These are phyloP conservation scores for Tragelaphus buxtoni DNA, from an alignment of 2,113 vertebrate genomes.

Conservation along the genomic window DNA sequence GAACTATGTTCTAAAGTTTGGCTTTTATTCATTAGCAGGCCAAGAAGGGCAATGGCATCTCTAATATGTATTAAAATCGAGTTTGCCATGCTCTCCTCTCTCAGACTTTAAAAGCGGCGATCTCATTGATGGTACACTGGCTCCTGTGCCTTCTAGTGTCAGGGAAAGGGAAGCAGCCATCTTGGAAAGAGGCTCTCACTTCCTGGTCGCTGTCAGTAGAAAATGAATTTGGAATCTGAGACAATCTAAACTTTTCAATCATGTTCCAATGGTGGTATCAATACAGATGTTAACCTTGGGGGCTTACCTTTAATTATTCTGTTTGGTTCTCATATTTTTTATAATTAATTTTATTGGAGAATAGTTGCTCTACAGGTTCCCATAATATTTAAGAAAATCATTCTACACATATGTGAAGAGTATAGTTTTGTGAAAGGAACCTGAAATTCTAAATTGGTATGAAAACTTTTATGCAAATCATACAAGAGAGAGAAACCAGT, in stretches of 20 bases:
- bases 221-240: neutral
- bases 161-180: neutral
- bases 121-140: fast-evolving
- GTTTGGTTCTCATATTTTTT: neutral
- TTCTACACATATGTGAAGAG: neutral
- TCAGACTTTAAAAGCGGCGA: neutral
- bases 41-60: neutral
- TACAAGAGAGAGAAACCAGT: neutral
- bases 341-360: neutral
- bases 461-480: neutral
- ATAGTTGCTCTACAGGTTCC: neutral
- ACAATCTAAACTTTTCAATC: neutral
- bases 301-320: neutral
- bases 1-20: neutral
- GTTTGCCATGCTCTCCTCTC: neutral
- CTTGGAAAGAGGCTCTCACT: neutral
- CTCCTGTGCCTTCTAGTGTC: neutral
- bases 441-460: neutral
- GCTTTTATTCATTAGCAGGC: neutral
- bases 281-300: neutral
- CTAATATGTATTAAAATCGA: neutral
- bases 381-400: neutral
- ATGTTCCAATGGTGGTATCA: neutral
- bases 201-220: neutral
- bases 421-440: neutral